Percentiles rank a stretch among this genome's conserved stretches.
Conservation (phyloP, 1,140 invertebrate species). For the Leguminivora glycinivorella region DNA sequence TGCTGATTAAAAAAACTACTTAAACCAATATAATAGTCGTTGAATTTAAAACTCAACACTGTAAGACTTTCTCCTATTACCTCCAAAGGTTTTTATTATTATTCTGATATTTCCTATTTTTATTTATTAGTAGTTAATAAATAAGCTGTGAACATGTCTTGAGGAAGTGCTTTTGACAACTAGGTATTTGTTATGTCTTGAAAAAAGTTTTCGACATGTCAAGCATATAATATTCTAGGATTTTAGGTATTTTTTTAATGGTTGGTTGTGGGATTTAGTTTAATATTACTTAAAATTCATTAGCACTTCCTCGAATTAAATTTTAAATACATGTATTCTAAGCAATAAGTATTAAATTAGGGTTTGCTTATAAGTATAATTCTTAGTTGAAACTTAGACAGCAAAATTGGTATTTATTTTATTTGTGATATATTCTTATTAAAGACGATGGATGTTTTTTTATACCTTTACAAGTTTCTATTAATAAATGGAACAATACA, state of each 20-base stretch:
- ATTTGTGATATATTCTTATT: conserved; percentile 17
- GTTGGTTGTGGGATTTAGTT: conserved; percentile 17
- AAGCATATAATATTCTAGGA: not conserved
- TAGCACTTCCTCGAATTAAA: conserved; percentile 59
- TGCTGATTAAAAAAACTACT: too few species aligned
- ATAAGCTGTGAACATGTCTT: conserved; percentile 38
- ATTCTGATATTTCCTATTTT: conserved; percentile 33
- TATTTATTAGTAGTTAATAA: conserved; percentile 43
- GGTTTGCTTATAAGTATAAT: not conserved
- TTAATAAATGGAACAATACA: not conserved
- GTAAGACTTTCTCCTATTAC: conserved; percentile 23
- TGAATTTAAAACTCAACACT: not conserved
- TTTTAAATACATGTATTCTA: conserved; percentile 24
- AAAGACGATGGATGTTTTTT: conserved; percentile 31
- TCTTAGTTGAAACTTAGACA: not conserved
- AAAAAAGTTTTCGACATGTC: not conserved
- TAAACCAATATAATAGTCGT: not conserved
- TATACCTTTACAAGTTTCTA: conserved; percentile 43
- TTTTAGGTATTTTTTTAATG: not conserved
- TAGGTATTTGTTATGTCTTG: not conserved
- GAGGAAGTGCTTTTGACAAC: conserved; percentile 64
- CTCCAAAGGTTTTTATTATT: not conserved
- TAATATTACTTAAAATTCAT: conserved; percentile 41
- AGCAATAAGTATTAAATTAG: not conserved
- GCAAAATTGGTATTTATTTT: conserved; percentile 2